Percentiles rank a stretch among this genome's conserved stretches.
These are phyloP conservation scores for Alosa sapidissima DNA, from an alignment of 2,797 vertebrate genomes.

Conservation along the genomic window DNA sequence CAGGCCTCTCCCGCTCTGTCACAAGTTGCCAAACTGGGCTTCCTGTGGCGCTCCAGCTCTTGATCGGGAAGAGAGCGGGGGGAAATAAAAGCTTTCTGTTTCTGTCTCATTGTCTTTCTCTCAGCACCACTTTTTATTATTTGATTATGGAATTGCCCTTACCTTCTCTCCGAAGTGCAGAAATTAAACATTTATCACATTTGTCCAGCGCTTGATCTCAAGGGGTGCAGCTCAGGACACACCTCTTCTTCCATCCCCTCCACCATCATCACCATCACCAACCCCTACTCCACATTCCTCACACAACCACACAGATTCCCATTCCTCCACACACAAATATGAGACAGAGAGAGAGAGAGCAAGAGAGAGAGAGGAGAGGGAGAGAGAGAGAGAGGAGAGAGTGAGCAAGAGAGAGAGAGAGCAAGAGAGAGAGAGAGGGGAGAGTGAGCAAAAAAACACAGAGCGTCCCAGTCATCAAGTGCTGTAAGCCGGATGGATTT, in stretches of 20 bases:
- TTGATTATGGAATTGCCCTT: slow-evolving; percentile 38
- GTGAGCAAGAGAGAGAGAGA: too few relatives aligned
- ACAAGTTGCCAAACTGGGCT: slow-evolving; percentile 38
- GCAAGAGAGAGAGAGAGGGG: too few relatives aligned
- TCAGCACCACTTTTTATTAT: not conserved
- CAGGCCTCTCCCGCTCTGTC: slow-evolving; percentile 39
- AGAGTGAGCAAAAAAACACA: not conserved
- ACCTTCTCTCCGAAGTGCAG: slow-evolving; percentile 25
- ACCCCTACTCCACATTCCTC: not conserved
- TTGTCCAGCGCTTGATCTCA: slow-evolving; percentile 33
- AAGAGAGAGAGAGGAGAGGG: too few relatives aligned
- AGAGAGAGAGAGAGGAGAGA: too few relatives aligned
- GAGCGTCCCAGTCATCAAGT: not conserved
- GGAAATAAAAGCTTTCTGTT: slow-evolving; percentile 30
- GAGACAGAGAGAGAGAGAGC: not conserved
- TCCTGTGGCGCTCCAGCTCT: not conserved
- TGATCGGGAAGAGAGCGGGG: slow-evolving; percentile 21
- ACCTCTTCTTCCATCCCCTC: not conserved
- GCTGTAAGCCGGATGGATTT: not conserved
- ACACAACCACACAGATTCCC: not conserved
- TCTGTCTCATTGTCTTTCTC: slow-evolving; percentile 25
- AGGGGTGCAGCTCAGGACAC: slow-evolving; percentile 25
- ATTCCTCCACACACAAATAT: slow-evolving; percentile 5
- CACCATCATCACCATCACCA: not conserved
- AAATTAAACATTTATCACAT: slow-evolving; percentile 50